Conservation (phyloP, 1,140 invertebrate species). For the Achroia grisella region DNA sequence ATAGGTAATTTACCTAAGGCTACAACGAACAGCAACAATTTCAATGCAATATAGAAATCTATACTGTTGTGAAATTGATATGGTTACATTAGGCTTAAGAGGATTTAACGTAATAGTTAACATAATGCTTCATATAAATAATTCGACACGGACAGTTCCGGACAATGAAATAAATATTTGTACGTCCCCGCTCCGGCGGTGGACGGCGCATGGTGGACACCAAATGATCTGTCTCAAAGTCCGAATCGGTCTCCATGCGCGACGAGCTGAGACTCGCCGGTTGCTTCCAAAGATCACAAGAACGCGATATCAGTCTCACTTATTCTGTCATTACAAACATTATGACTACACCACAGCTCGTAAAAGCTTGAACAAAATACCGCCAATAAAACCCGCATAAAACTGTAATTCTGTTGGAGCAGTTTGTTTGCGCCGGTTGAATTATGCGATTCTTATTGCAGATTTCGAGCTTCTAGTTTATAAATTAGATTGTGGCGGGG, state of each 20-base stretch:
- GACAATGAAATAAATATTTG: too few relatives aligned
- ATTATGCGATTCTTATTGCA: conserved; percentile 35
- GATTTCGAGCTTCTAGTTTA: conserved; percentile 39
- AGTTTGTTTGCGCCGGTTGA: conserved; percentile 1
- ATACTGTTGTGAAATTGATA: conserved; percentile 67
- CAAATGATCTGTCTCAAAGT: background rate
- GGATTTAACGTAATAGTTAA: conserved; percentile 57
- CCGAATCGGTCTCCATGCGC: conserved; percentile 7
- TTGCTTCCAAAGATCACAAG: conserved; percentile 42
- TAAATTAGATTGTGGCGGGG: conserved; percentile 42
- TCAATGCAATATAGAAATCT: conserved; percentile 66
- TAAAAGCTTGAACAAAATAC: conserved; percentile 22
- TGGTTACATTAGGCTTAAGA: conserved; percentile 44
- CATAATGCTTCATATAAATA: conserved; percentile 45
- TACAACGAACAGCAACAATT: conserved; percentile 54
- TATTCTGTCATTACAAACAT: conserved; percentile 65
- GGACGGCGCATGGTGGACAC: too few relatives aligned
- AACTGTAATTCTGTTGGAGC: conserved; percentile 8
- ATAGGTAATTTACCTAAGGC: conserved; percentile 56
- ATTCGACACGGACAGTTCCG: conserved; percentile 4
- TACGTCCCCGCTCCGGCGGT: background rate
- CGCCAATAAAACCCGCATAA: conserved; percentile 37
- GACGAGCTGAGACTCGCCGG: conserved; percentile 12
- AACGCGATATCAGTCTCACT: conserved; percentile 70
- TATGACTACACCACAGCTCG: conserved; percentile 50